A percentile compares a stretch with the other conserved stretches of the same genome.
phyloP scores from a whole-genome alignment of 2,888 invertebrate species.

The Campopleginae sp. region DNA sequence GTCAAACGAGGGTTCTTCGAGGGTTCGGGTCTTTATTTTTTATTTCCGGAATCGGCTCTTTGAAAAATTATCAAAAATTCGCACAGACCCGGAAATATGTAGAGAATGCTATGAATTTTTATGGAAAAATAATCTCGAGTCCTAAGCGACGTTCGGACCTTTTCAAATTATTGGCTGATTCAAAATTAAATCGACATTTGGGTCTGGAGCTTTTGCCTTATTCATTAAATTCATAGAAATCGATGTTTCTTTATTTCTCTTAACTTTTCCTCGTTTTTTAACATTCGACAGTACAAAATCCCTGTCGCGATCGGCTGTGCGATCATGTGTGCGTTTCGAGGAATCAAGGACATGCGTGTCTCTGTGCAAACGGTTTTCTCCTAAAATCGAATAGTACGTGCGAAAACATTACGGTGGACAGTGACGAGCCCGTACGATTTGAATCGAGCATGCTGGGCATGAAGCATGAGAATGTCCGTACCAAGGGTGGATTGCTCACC shows the following conservation, averaged over 20 bases:
- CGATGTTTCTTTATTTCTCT: slow-evolving; percentile 5
- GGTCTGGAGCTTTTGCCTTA: too few species aligned
- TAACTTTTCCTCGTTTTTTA: neutral
- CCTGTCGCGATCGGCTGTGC: slow-evolving; percentile 86
- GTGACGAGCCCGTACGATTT: slow-evolving; percentile 33
- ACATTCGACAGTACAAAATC: slow-evolving; percentile 81
- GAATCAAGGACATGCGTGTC: slow-evolving; percentile 85
- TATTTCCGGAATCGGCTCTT: too few species aligned
- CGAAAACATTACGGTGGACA: slow-evolving; percentile 34
- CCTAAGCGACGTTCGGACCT: too few species aligned
- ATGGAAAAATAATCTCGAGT: too few species aligned
- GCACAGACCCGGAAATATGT: too few species aligned
- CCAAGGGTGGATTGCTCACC: slow-evolving; percentile 63
- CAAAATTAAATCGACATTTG: neutral
- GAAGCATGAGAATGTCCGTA: slow-evolving; percentile 26
- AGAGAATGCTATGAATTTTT: too few species aligned
- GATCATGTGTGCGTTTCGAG: slow-evolving; percentile 87
- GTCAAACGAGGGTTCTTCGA: too few species aligned
- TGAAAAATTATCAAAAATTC: too few species aligned
- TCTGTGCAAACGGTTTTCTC: slow-evolving; percentile 86
- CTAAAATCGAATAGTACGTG: slow-evolving; percentile 64
- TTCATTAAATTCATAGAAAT: neutral
- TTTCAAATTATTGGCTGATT: too few species aligned
- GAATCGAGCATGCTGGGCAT: slow-evolving; percentile 48
- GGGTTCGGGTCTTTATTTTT: too few species aligned